Evolutionary conservation across 2,888 invertebrate species (phyloP), one percentile per base, ranked within the genome.

Genomic region (Drosophila affinis): DNA sequence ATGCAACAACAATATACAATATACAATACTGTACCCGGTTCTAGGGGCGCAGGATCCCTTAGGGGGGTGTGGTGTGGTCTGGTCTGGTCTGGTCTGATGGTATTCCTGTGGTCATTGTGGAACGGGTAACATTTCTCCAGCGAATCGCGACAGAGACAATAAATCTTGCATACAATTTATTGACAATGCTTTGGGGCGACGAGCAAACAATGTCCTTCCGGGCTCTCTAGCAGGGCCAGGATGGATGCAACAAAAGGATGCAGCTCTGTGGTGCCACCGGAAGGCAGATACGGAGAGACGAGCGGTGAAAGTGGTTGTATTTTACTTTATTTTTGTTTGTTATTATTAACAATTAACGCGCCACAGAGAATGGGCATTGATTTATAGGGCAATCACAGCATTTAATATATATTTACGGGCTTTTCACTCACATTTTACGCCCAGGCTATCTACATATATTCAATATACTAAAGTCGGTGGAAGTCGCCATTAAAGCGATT

Each of bases 141-240:
- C 74, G 75, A 45, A 73, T 73, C 65, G 73, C 76, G 75, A 45
- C 70, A 58, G 70, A 57, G 68, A 79, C 82, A 73, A 87, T 87
- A 87, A 87, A 85, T 83, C 85, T 81, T 82, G 77, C 86, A 85
- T 81, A 85, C 88, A 83, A 83, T 87, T 85, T 83, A 83, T 87
- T 85, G 85, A 87, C 87, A 83, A 87, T 86, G 82, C 87, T 73
- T 75, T 83, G 69, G 87, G 74, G 82, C 79, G 82, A 72, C 59
- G 79, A 69, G 82, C 82, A 83, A 83, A 83, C 82, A 83, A 83
- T 83, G 85, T 87, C 81, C 82, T 82, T 82, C 82, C 82, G 87
- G 70, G 21, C 21, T 67, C 54, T 53, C 21, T 34, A 44, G 68
- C 62, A 56, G 12, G 52, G 39, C n/a, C 5, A 34, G 34, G 4